Base-by-base conservation (phyloP, 1,140 invertebrate species). In the Brachionus plicatilis region DNA sequence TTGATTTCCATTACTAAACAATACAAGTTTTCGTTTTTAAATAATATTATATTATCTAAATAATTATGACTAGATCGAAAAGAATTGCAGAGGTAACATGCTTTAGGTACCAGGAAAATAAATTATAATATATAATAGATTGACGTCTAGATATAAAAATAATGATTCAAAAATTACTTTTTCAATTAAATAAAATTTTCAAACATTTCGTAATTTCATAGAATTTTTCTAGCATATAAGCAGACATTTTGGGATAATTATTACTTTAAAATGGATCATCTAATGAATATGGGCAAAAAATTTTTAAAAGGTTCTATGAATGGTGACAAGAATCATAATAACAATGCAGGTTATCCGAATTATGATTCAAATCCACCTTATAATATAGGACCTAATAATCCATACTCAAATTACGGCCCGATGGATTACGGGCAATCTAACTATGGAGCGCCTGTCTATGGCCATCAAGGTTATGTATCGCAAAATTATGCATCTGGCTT, bases 281-380 rank as follows among this genome's bases (percentile, higher is more conserved):
- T 76, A 76, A 50, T 76, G 41, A 76, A 76, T 14, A 47, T 76
- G 45, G 72, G 72, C 4, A 76, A 76, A 50, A 33, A 50, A 11
- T 8, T 76, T 3, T n/a, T 76, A 6, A 76, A 76, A 76, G 29
- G 33, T 76, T 17, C 33, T 1, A 43, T 12, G 47, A 24, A 5
- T 76, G 45, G 72, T 27, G 20, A 20, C 12, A 41, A 24, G n/a
- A 24, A 47, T 24, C 41, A 76, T 27, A 17, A 47, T 24, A 20
- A 27, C 20, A 47, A 33, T 27, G 43, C 11, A 50, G 45, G 24
- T 7, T 37, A 70, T 70, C 17, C 17, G 8, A 45, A 75, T 33
- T 20, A 75, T 45, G 9, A 45, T 20, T 17, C 11, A 14, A 17
- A 75, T 20, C 14, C 12, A 7, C n/a, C 37, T n/a, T 70, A 70